Base-by-base conservation (phyloP, 1,140 invertebrate species). In the Hycleus phaleratus region DNA sequence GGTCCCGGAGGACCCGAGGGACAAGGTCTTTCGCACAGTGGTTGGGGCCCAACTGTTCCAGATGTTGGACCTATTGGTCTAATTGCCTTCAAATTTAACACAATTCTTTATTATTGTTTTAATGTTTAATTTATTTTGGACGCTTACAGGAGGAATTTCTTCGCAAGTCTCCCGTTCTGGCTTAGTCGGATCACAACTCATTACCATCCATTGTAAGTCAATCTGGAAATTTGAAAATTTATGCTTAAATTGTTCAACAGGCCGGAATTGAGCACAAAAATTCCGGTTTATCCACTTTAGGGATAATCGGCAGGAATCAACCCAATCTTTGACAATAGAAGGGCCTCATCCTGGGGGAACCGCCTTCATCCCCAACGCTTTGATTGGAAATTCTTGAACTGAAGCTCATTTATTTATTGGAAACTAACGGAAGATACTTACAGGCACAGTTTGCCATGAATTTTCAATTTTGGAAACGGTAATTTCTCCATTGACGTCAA, bases 181-280 rank as follows among this genome's bases (percentile, higher is more conserved):
- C 67, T 80, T 77, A 1, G 81, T 79, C n/a, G 86, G 84, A 73
- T 91, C 87, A 71, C 88, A 91, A 64, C 83, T 85, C 61, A 91
- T 74, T 8, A 86, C 79, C 84, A 90, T 85, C 86, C 85, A 89
- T 78, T 91, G 88, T 32, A 91, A 72, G 68, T 90, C 87, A 67
- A 90, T 82, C 86, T 88, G 68, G 53, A 75, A 72, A 9, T 42
- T 42, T 46, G 46, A 58, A 49, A 69, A 62, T 32, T 49, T 49
- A 32, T 26, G 3, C 4, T 49, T 49, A 1, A 6, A 4, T 49
- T 32, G 32, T 1, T 38, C 32, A 6, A 49, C 12, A 12, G 39
- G 24, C 46, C 46, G 46, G 46, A 12, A 48, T 25, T 26, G 46
- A 25, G 46, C 46, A 24, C 46, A 48, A 48, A 48, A 48, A 48